Percentiles rank a stretch among this genome's conserved stretches.
These are phyloP conservation scores for Euglossa dilemma DNA, from an alignment of 1,140 invertebrate genomes.

Conservation along the genomic window DNA sequence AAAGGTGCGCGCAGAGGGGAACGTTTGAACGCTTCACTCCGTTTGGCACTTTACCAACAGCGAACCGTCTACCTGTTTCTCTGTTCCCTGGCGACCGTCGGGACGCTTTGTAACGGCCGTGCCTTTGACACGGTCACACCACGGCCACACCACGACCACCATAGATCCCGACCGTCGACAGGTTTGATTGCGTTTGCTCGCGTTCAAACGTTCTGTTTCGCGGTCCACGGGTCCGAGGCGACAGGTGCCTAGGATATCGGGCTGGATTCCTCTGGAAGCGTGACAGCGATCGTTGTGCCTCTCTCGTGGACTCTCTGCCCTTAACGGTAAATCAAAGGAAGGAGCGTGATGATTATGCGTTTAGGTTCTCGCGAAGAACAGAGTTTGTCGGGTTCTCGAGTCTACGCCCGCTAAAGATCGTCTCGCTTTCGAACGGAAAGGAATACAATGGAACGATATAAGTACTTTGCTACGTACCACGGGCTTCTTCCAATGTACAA, in stretches of 20 bases:
- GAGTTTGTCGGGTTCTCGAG: conserved; percentile 20
- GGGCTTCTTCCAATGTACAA: conserved; percentile 61
- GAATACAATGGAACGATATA: conserved; percentile 62
- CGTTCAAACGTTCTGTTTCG: conserved; percentile 54
- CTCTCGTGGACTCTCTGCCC: conserved; percentile 10
- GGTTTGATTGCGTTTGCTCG: conserved; percentile 5
- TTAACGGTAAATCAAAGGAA: conserved; percentile 60
- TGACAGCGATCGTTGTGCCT: conserved; percentile 43
- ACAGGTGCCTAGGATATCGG: conserved; percentile 14
- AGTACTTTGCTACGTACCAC: conserved; percentile 62
- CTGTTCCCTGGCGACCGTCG: not conserved
- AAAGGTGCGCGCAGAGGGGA: conserved; percentile 51
- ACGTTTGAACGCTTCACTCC: conserved; percentile 48
- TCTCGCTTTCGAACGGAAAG: conserved; percentile 53
- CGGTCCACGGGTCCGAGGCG: conserved; percentile 29
- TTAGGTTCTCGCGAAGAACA: conserved; percentile 54
- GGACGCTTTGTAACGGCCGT: not conserved
- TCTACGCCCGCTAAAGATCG: conserved; percentile 51
- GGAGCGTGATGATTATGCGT: conserved; percentile 42
- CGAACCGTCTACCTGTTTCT: not conserved
- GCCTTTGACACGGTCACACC: not conserved
- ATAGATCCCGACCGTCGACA: not conserved
- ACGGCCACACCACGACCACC: not conserved
- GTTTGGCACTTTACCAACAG: conserved; percentile 50
- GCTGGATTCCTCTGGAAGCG: conserved; percentile 49